A percentile compares a stretch with the other conserved stretches of the same genome.
Conservation (phyloP, 2,113 vertebrate genomes). For the Heloderma charlesbogerti region DNA sequence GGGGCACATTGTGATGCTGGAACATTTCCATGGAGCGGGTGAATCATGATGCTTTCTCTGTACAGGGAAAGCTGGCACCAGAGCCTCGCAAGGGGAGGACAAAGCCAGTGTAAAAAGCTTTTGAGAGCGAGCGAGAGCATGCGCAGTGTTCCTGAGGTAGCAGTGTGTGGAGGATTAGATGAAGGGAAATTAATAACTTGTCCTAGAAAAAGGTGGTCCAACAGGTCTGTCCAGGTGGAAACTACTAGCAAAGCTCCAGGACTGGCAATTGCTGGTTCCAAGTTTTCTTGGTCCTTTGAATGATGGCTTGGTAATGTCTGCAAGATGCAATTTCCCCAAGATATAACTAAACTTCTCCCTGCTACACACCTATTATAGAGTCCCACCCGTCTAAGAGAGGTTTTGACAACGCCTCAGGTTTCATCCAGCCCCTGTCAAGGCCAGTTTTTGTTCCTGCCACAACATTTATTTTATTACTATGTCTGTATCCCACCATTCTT, state of each 20-base stretch:
- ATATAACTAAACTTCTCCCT: background rate
- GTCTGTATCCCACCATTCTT: too few relatives aligned
- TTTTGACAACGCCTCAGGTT: too few relatives aligned
- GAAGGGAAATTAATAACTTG: background rate
- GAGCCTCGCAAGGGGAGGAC: background rate
- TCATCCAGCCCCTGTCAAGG: too few relatives aligned
- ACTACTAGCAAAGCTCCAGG: background rate
- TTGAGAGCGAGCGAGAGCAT: too few relatives aligned
- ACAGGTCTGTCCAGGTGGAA: background rate
- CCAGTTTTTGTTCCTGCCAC: too few relatives aligned
- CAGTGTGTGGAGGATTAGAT: background rate
- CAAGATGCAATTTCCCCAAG: background rate
- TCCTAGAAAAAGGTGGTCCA: too few relatives aligned
- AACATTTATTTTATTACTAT: too few relatives aligned
- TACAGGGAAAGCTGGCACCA: background rate
- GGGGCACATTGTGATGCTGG: slow-evolving; percentile 14
- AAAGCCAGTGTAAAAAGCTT: background rate
- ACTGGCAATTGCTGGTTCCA: background rate
- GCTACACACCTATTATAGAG: background rate
- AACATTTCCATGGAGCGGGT: background rate
- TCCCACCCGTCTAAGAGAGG: background rate
- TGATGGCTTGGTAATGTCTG: background rate
- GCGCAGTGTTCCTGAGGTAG: background rate
- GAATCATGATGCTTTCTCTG: background rate
- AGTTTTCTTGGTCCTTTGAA: background rate